Evolutionary conservation across 2,888 invertebrate species (phyloP).

Genomic region (Brenthis ino): DNA sequence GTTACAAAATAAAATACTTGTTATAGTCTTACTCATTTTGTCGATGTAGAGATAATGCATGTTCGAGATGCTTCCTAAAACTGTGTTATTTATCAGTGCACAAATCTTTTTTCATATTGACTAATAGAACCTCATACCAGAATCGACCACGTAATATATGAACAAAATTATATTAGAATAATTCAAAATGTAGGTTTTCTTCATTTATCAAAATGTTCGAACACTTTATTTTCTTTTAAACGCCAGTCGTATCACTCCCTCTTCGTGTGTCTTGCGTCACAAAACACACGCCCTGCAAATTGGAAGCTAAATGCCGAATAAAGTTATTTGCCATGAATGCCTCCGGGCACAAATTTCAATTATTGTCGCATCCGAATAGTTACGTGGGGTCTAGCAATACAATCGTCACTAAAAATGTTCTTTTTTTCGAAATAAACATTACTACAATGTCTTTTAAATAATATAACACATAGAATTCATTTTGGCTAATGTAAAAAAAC

Average conservation of each 20-base stretch:
- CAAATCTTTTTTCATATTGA: no score
- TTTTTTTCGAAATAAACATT: neutral
- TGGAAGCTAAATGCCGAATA: slow-evolving; percentile 79
- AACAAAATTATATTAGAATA: no score
- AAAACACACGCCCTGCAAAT: slow-evolving; percentile 67
- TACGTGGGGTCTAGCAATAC: slow-evolving; percentile 67
- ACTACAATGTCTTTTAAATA: neutral
- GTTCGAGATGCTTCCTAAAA: no score
- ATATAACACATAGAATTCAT: neutral
- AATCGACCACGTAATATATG: no score
- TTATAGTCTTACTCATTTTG: no score
- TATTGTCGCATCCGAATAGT: slow-evolving; percentile 82
- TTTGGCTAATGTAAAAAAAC: no score
- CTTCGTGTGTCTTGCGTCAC: slow-evolving; percentile 51
- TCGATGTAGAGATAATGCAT: no score
- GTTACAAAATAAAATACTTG: no score
- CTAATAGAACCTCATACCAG: no score
- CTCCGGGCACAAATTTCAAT: slow-evolving; percentile 83
- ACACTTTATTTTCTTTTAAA: slow-evolving; percentile 19
- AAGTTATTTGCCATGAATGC: slow-evolving; percentile 82
- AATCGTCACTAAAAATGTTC: slow-evolving; percentile 41
- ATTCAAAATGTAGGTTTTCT: no score
- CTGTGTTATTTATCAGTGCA: no score
- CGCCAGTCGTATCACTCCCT: slow-evolving; percentile 37
- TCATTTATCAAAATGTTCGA: neutral